Evolutionary conservation across 2,113 vertebrate species (phyloP).

Genomic region (Chauna torquata): DNA sequence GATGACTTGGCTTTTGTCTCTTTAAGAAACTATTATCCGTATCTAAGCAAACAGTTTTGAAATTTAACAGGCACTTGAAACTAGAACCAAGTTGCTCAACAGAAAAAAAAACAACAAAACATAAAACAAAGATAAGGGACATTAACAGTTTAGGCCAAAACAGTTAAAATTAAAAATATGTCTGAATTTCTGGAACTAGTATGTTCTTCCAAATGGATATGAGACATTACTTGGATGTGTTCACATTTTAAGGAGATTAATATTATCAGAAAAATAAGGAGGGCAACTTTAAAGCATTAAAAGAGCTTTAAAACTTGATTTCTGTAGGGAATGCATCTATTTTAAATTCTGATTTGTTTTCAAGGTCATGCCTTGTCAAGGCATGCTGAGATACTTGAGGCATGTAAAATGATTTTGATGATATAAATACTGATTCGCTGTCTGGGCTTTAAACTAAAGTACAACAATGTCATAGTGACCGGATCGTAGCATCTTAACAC

Average conservation of each 20-base stretch:
- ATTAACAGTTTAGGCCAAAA: neutral
- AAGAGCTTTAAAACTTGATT: neutral
- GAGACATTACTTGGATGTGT: neutral
- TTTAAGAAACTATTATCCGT: neutral
- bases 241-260: neutral
- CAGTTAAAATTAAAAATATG: neutral
- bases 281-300: neutral
- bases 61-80: neutral
- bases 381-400: conserved; percentile 14
- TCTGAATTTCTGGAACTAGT: neutral
- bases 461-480: conserved; percentile 1
- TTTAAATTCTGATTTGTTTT: neutral
- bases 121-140: neutral
- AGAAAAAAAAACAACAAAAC: neutral
- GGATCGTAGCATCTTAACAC: neutral
- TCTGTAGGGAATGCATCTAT: neutral
- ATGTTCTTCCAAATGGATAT: neutral
- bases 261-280: neutral
- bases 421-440: neutral
- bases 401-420: conserved; percentile 2
- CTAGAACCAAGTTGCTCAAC: neutral
- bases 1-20: neutral
- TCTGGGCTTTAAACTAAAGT: neutral
- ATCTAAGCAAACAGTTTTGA: neutral
- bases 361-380: neutral